Base-by-base conservation (phyloP, 2,888 invertebrate genomes). In the Operophtera brumata region DNA sequence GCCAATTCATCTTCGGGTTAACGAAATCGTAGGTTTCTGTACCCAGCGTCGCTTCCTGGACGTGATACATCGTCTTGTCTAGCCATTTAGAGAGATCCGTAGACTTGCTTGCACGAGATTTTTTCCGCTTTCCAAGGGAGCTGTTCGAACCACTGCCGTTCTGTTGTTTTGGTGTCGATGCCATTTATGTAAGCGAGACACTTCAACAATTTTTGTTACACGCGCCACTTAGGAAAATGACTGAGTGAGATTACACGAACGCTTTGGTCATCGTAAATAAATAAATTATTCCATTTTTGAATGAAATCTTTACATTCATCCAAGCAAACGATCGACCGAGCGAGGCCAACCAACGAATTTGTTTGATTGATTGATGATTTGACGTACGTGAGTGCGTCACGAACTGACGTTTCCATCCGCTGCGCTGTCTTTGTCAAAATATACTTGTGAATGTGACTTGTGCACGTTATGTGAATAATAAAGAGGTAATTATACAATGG, bases 1-100 rank as follows among this genome's bases (percentile, higher is more conserved):
- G 75, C 78, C 82, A 86, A 61, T 84, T 83, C 62, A 77, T 59
- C 65, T 68, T 80, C 6, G 84, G 77, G 66, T 72, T 73, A 9
- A 80, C 62, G 57, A 70, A 76, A 59, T 88, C 89, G 62, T 83
- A 87, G 11, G 80, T 78, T 34, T 89, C 87, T 73, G 81, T 78
- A 64, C 72, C 84, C n/a, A 84, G 84, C 28, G 83, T 75, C 1
- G 82, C 68, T 14, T 86, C 86, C 56, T 86, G 84, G 28, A 85
- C 77, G 55, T 90, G 88, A 59, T 82, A 78, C 81, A 88, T 82
- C 48, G 86, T 84, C 72, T 88, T 91, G 62, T 91, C 91, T 34
- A 91, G 69, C 91, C 91, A 91, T 76, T 91, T 91, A 28, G 88
- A 83, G 46, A 91, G 70, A 65, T 86, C 90, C 32, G 86, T 83